Conservation (phyloP, 2,797 vertebrate species). For the Eupleurogrammus muticus region DNA sequence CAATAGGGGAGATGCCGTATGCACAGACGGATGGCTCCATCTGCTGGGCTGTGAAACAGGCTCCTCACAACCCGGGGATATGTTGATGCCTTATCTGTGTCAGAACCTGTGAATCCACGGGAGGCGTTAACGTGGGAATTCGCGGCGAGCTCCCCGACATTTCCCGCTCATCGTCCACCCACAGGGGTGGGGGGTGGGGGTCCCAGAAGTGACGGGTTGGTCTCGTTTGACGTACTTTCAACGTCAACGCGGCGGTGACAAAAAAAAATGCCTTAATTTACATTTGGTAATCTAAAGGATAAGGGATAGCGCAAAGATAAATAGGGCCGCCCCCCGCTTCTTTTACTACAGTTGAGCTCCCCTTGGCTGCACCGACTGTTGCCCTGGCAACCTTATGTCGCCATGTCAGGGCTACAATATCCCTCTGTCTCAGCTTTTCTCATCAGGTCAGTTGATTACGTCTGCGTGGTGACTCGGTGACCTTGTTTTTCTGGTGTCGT, state of each 20-base stretch:
- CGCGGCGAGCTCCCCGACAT: neutral
- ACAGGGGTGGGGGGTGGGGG: no score
- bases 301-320: constrained; percentile 63
- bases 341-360: constrained; percentile 54
- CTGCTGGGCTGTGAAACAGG: constrained; percentile 62
- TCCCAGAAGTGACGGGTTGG: constrained; percentile 21
- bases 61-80: neutral
- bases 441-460: constrained; percentile 47
- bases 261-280: constrained; percentile 50
- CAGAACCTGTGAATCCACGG: constrained; percentile 2
- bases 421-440: constrained; percentile 47
- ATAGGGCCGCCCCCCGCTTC: constrained; percentile 47
- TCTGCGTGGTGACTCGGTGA: constrained; percentile 16
- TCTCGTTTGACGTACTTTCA: constrained; percentile 47
- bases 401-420: constrained; percentile 57
- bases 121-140: neutral
- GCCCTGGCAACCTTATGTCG: constrained; percentile 67
- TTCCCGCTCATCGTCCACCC: constrained; percentile 17
- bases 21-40: constrained; percentile 65
- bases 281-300: constrained; percentile 49
- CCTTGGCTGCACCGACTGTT: constrained; percentile 56
- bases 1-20: neutral
- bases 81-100: neutral
- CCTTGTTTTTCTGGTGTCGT: constrained; percentile 8
- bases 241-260: constrained; percentile 21